Conservation (phyloP, 2,113 vertebrate genomes). For the Ceuthmochares aereus region DNA sequence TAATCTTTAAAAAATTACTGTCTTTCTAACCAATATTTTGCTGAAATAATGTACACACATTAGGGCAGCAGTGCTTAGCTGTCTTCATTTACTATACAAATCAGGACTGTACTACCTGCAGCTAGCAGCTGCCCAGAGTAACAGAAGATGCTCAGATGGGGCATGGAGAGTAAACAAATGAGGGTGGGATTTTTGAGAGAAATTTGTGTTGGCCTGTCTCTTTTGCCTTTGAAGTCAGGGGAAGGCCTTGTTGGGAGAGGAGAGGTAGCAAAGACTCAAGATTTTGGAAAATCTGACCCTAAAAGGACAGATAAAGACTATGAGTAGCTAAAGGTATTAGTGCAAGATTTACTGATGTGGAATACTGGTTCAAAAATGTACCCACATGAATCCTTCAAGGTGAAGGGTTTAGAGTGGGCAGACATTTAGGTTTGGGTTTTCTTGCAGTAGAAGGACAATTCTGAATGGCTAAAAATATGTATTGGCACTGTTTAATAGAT, state of each 20-base stretch:
- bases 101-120: constrained; percentile 13
- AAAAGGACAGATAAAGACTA: background rate
- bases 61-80: constrained; percentile 19
- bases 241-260: background rate
- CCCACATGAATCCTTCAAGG: background rate
- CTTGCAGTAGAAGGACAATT: background rate
- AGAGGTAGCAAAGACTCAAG: background rate
- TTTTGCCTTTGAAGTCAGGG: background rate
- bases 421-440: background rate
- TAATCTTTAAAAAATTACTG: constrained; percentile 5
- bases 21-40: constrained; percentile 38
- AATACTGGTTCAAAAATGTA: background rate
- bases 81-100: constrained; percentile 25
- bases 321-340: background rate
- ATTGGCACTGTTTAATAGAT: background rate
- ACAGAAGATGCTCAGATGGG: background rate
- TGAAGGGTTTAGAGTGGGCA: background rate
- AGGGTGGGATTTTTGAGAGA: background rate
- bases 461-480: background rate
- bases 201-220: background rate
- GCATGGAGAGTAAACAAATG: background rate
- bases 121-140: background rate
- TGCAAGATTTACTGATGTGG: background rate
- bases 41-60: constrained; percentile 12
- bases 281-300: background rate